Conservation (phyloP, 2,113 vertebrate genomes). For the Odontesthes bonariensis region DNA sequence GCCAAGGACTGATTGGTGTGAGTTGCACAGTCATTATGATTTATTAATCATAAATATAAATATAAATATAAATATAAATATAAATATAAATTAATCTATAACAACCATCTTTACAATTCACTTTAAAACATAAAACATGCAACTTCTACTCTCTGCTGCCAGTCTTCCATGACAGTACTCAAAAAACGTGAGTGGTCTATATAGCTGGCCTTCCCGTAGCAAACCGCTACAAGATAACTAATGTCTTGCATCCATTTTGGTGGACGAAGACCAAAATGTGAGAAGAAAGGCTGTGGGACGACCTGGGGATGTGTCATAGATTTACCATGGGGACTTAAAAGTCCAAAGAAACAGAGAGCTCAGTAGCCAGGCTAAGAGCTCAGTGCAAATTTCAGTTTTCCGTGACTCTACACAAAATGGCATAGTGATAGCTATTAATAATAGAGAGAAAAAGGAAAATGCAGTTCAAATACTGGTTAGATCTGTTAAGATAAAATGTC, state of each 20-base stretch:
- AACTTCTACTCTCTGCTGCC: not conserved
- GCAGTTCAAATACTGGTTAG: too few relatives aligned
- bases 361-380: not conserved
- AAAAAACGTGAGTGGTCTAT: slow-evolving; percentile 17
- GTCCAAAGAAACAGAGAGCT: too few relatives aligned
- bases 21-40: too few relatives aligned
- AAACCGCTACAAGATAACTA: slow-evolving; percentile 16
- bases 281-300: slow-evolving; percentile 20
- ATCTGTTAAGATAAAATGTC: too few relatives aligned
- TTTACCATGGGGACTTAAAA: slow-evolving; percentile 26
- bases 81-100: too few relatives aligned
- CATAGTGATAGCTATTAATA: slow-evolving; percentile 22
- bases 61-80: too few relatives aligned
- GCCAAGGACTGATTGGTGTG: too few relatives aligned
- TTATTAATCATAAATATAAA: too few relatives aligned
- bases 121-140: not conserved
- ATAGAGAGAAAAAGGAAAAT: not conserved
- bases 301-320: slow-evolving; percentile 12
- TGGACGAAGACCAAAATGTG: slow-evolving; percentile 38
- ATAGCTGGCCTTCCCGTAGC: slow-evolving; percentile 5
- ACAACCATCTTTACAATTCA: not conserved
- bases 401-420: not conserved
- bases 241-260: slow-evolving; percentile 33
- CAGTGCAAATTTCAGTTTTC: slow-evolving; percentile 6
- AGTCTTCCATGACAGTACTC: not conserved